These are phyloP conservation scores for Erebia palarica DNA, from an alignment of 2,888 invertebrate species.

Conservation along the genomic window DNA sequence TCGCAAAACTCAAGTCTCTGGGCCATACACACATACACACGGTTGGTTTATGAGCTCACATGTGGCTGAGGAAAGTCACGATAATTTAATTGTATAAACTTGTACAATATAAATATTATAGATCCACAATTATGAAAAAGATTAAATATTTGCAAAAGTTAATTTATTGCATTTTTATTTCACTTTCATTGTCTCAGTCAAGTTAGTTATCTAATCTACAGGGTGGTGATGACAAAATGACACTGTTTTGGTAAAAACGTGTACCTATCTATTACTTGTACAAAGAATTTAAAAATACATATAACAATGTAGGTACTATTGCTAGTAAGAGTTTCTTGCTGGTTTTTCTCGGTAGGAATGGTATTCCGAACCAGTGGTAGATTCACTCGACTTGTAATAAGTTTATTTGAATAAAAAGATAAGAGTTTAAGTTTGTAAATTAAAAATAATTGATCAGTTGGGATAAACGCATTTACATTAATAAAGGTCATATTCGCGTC, in stretches of 20 bases:
- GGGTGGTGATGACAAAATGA: not conserved
- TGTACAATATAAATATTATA: constrained; percentile 83
- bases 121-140: constrained; percentile 83
- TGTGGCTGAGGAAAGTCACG: constrained; percentile 63
- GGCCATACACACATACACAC: constrained; percentile 50
- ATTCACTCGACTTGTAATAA: no score
- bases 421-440: not conserved
- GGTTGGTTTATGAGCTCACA: constrained; percentile 63
- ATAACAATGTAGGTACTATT: no score
- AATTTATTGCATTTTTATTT: constrained; percentile 67
- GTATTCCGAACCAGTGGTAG: no score
- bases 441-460: not conserved
- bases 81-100: constrained; percentile 78
- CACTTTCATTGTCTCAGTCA: constrained; percentile 18
- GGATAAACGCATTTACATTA: not conserved
- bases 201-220: not conserved
- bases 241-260: no score
- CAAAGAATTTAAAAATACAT: no score
- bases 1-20: constrained; percentile 55
- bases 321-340: no score
- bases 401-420: no score
- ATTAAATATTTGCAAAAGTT: constrained; percentile 84
- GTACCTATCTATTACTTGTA: not conserved
- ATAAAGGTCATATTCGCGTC: not conserved
- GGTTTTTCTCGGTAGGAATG: no score